These are phyloP conservation scores for Molorchus minor DNA, from an alignment of 2,888 invertebrate genomes.

Conservation along the genomic window DNA sequence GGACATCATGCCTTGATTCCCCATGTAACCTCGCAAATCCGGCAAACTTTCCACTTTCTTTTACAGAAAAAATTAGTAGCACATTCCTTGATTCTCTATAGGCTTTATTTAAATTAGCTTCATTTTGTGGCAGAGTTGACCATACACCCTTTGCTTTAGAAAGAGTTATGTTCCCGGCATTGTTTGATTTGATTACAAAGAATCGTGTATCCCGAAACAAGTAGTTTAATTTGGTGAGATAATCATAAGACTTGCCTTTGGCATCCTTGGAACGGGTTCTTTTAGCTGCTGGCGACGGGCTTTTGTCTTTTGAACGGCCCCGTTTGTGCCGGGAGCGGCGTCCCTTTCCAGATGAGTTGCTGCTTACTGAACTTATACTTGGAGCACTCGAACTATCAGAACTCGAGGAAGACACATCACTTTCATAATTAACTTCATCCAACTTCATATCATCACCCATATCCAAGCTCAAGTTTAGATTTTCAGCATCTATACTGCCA, in stretches of 20 bases:
- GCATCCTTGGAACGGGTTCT: conserved; percentile 59
- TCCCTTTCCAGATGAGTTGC: conserved; percentile 69
- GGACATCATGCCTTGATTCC: conserved; percentile 89
- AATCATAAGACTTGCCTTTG: conserved; percentile 79
- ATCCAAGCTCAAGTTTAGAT: conserved; percentile 64
- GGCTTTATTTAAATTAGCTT: conserved; percentile 94
- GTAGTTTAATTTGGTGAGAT: conserved; percentile 89
- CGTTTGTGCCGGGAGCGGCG: conserved; percentile 70
- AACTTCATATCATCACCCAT: conserved; percentile 83
- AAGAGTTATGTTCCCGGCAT: conserved; percentile 93
- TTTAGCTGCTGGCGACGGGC: conserved; percentile 56
- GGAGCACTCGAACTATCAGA: conserved; percentile 77
- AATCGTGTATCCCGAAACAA: conserved; percentile 93
- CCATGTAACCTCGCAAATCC: conserved; percentile 92
- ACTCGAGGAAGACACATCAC: conserved; percentile 87
- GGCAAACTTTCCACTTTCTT: conserved; percentile 95
- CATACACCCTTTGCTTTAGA: conserved; percentile 97
- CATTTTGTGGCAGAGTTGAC: conserved; percentile 98
- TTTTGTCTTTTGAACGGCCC: conserved; percentile 59
- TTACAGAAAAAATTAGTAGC: conserved; percentile 94
- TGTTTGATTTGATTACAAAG: conserved; percentile 97
- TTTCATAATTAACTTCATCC: conserved; percentile 82
- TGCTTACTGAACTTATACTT: conserved; percentile 81
- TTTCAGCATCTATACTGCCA: conserved; percentile 61
- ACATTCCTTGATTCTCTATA: conserved; percentile 94